phyloP scores from a whole-genome alignment of 2,797 vertebrate genomes.

The Vipera ursinii region DNA sequence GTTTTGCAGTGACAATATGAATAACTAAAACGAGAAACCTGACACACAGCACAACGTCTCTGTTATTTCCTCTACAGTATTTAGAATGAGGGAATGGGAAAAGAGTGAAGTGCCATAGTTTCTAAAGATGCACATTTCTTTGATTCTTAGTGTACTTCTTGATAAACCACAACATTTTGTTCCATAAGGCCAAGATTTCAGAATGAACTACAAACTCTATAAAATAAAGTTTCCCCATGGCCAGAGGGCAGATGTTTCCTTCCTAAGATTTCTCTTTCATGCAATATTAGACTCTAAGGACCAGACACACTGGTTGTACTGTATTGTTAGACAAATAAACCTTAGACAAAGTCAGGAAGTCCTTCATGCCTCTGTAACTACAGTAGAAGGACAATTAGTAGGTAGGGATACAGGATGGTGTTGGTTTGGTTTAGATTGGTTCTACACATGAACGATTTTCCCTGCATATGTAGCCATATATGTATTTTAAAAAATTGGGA shows the following conservation, averaged over 20 bases:
- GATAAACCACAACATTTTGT: neutral
- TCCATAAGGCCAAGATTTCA: neutral
- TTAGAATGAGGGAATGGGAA: neutral
- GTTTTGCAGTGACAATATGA: constrained; percentile 21
- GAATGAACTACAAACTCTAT: neutral
- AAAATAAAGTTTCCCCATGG: neutral
- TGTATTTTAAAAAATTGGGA: neutral
- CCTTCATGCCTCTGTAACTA: neutral
- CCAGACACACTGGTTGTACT: neutral
- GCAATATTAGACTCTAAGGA: neutral
- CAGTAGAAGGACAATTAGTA: neutral
- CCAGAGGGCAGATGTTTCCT: neutral
- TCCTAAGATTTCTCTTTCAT: neutral
- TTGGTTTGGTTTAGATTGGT: neutral
- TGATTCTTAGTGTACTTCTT: neutral
- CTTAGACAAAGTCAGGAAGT: neutral
- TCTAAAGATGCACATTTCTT: neutral
- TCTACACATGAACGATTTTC: too few relatives aligned
- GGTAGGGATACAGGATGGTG: neutral
- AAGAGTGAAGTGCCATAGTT: fast-evolving
- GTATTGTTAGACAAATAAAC: too few relatives aligned
- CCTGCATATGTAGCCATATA: neutral
- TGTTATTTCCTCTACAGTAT: neutral
- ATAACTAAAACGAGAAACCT: constrained; percentile 10
- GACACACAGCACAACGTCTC: constrained; percentile 9